phyloP scores from a whole-genome alignment of 2,113 vertebrate species.

The Patagioenas fasciata region DNA sequence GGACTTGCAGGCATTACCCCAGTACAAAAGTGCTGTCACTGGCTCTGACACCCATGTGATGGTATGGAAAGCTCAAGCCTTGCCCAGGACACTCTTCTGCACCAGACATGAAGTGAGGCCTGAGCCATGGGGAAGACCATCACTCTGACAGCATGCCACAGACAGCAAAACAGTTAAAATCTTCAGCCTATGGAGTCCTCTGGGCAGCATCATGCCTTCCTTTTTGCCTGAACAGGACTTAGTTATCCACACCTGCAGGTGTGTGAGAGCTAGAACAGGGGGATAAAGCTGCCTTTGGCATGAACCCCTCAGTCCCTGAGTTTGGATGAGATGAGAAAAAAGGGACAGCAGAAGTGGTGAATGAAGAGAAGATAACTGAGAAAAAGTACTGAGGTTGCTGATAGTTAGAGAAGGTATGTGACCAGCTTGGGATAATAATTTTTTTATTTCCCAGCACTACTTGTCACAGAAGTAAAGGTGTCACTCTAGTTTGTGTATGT shows the following conservation, averaged over 20 bases:
- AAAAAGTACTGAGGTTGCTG: background rate
- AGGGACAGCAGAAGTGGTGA: background rate
- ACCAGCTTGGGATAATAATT: background rate
- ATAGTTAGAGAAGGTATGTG: background rate
- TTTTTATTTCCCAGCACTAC: background rate
- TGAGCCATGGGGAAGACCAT: background rate
- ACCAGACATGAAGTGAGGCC: background rate
- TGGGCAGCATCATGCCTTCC: background rate
- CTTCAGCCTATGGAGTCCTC: background rate
- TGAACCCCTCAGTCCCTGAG: background rate
- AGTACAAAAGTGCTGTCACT: fast-evolving
- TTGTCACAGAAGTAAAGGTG: background rate
- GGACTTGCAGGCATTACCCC: background rate
- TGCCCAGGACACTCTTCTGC: background rate
- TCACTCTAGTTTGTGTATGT: background rate
- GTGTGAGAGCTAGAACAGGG: background rate
- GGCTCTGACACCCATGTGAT: background rate
- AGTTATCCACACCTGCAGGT: background rate
- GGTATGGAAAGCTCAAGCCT: background rate
- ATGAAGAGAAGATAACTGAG: background rate
- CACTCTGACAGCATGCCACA: background rate
- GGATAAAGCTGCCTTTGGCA: background rate
- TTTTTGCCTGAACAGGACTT: background rate
- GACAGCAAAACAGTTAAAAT: background rate
- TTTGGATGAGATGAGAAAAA: background rate